These are phyloP conservation scores for Xyliphius kryptos DNA, from an alignment of 2,113 vertebrate species.

Conservation along the genomic window DNA sequence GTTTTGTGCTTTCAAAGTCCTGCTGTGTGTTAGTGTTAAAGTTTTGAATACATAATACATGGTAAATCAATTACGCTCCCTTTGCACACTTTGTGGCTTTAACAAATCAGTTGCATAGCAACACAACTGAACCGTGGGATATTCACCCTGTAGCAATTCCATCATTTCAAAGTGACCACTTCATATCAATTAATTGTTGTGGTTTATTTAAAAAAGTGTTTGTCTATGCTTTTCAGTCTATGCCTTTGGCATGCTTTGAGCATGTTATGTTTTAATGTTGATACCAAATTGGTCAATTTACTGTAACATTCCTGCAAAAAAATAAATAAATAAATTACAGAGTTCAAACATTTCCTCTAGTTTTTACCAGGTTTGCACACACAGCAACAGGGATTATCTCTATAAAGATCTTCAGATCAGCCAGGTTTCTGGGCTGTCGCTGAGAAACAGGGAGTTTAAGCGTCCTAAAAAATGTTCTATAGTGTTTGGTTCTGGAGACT, in stretches of 20 bases:
- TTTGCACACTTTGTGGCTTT: slow-evolving; percentile 28
- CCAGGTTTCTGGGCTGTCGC: too few species aligned
- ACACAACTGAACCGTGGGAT: slow-evolving; percentile 33
- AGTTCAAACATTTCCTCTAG: too few species aligned
- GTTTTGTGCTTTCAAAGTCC: not conserved
- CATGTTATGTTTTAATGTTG: too few species aligned
- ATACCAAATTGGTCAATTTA: too few species aligned
- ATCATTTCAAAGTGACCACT: slow-evolving; percentile 46
- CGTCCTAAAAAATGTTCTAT: too few species aligned
- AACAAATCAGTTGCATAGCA: slow-evolving; percentile 47
- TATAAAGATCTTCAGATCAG: too few species aligned
- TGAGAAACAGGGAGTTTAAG: too few species aligned
- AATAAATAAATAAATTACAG: too few species aligned
- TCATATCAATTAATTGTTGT: slow-evolving; percentile 43
- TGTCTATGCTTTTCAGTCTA: slow-evolving; percentile 1
- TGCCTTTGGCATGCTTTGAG: slow-evolving; percentile 21
- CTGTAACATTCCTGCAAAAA: too few species aligned
- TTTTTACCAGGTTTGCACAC: too few species aligned
- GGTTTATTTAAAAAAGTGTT: slow-evolving; percentile 34
- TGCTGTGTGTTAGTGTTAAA: slow-evolving; percentile 9
- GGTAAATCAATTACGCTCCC: slow-evolving; percentile 29
- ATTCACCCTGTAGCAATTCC: slow-evolving; percentile 36
- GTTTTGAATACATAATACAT: slow-evolving; percentile 26
- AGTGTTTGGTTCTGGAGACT: too few species aligned
- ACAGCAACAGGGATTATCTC: too few species aligned